phyloP scores from a whole-genome alignment of 2,797 vertebrate genomes.

The Ambastaia sidthimunki region DNA sequence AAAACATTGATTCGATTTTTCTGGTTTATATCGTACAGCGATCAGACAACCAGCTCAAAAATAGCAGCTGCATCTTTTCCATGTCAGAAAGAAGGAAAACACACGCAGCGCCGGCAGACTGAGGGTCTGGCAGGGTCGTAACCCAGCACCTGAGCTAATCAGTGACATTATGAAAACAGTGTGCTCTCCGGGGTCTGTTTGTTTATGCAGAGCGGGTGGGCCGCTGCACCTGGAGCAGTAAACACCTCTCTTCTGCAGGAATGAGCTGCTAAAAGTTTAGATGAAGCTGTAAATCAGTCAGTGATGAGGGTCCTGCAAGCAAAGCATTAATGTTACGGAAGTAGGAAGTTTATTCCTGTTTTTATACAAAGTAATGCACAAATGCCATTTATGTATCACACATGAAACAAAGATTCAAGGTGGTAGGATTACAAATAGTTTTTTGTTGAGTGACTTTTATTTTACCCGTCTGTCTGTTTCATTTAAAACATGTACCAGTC shows the following conservation, averaged over 20 bases:
- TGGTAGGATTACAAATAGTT: too few species aligned
- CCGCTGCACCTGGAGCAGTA: conserved; percentile 53
- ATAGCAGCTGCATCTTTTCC: conserved; percentile 77
- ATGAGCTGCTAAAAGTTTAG: conserved; percentile 24
- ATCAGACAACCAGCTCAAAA: conserved; percentile 35
- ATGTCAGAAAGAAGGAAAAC: conserved; percentile 71
- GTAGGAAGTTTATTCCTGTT: too few species aligned
- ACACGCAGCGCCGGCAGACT: conserved; percentile 66
- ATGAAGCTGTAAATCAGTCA: not conserved
- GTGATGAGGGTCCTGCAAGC: not conserved
- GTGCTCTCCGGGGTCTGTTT: conserved; percentile 66
- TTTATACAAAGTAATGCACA: too few species aligned
- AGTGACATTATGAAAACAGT: conserved; percentile 74
- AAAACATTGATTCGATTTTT: too few species aligned
- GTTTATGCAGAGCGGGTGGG: conserved; percentile 77
- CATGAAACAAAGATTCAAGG: too few species aligned
- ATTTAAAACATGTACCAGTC: too few species aligned
- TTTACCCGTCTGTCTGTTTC: too few species aligned
- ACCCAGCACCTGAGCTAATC: conserved; percentile 79
- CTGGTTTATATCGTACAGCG: conserved; percentile 45
- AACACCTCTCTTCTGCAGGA: conserved; percentile 35
- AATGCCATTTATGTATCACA: too few species aligned
- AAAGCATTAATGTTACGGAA: not conserved
- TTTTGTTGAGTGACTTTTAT: too few species aligned
- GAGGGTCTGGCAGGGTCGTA: conserved; percentile 75